phyloP scores from a whole-genome alignment of 1,140 invertebrate species.

The Brachystomella parvula region DNA sequence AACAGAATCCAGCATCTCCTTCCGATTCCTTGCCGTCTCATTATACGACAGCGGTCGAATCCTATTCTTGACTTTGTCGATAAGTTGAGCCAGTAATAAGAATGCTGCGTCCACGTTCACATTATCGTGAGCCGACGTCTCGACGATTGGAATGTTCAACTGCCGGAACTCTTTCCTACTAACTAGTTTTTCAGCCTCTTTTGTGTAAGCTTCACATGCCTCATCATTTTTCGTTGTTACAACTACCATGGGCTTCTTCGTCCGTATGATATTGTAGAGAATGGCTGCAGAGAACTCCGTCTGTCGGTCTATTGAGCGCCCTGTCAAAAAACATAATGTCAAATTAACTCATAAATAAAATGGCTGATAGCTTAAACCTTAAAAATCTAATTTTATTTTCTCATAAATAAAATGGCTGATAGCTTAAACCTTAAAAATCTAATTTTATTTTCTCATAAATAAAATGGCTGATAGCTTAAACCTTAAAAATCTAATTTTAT shows the following conservation, averaged over 20 bases:
- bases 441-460: too few relatives aligned
- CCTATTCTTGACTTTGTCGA: constrained; percentile 65
- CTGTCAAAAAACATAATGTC: constrained; percentile 18
- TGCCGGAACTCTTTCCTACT: constrained; percentile 69
- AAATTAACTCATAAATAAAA: constrained; percentile 5
- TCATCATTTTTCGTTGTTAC: constrained; percentile 96
- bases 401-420: too few relatives aligned
- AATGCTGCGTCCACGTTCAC: constrained; percentile 94
- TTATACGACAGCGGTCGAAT: constrained; percentile 70
- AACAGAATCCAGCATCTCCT: constrained; percentile 78
- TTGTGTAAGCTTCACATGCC: constrained; percentile 73
- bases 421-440: too few relatives aligned
- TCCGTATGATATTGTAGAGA: constrained; percentile 74
- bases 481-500: too few relatives aligned
- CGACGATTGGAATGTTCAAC: constrained; percentile 80
- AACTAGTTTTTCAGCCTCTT: constrained; percentile 80
- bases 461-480: too few relatives aligned
- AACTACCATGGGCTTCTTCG: constrained; percentile 90
- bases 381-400: too few relatives aligned
- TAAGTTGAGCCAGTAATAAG: constrained; percentile 80
- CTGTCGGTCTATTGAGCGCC: constrained; percentile 77
- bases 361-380: too few relatives aligned
- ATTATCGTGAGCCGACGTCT: constrained; percentile 93
- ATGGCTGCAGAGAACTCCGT: constrained; percentile 69
- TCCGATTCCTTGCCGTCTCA: constrained; percentile 74